Conservation (phyloP, 2,888 invertebrate genomes). For the Temnothorax unifasciatus region DNA sequence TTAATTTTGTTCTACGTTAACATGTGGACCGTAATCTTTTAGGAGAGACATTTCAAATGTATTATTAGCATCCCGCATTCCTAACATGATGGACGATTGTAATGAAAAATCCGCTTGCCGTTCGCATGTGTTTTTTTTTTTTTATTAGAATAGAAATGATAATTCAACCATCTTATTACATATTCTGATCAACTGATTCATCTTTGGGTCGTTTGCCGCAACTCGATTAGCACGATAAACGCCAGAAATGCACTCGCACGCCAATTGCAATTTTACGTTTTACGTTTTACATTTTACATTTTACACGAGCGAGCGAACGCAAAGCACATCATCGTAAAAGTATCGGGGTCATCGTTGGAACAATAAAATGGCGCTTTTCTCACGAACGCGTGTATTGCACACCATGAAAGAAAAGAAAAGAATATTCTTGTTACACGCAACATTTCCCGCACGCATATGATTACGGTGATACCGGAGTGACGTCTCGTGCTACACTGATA, state of each 20-base stretch:
- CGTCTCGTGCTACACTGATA: constrained; percentile 45
- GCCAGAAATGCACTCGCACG: constrained; percentile 25
- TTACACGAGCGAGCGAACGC: constrained; percentile 9
- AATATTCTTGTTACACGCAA: constrained; percentile 36
- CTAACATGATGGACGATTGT: background rate
- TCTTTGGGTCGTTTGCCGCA: constrained; percentile 32
- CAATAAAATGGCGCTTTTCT: constrained; percentile 33
- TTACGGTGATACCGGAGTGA: constrained; percentile 44
- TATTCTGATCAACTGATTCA: constrained; percentile 11
- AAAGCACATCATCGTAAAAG: constrained; percentile 12
- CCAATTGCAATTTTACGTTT: constrained; percentile 19
- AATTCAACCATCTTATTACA: constrained; percentile 31
- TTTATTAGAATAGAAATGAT: constrained; percentile 55
- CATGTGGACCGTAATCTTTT: background rate
- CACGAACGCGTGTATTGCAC: constrained; percentile 28
- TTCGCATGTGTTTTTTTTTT: constrained; percentile 44
- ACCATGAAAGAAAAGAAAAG: background rate
- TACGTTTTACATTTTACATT: background rate
- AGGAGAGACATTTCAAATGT: background rate
- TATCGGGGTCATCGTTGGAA: constrained; percentile 11
- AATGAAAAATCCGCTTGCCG: background rate
- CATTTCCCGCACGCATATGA: constrained; percentile 22
- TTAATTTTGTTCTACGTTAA: background rate
- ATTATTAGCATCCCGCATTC: background rate
- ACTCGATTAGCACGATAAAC: constrained; percentile 39